Conservation (phyloP, 2,113 vertebrate species). For the Nerophis ophidion region DNA sequence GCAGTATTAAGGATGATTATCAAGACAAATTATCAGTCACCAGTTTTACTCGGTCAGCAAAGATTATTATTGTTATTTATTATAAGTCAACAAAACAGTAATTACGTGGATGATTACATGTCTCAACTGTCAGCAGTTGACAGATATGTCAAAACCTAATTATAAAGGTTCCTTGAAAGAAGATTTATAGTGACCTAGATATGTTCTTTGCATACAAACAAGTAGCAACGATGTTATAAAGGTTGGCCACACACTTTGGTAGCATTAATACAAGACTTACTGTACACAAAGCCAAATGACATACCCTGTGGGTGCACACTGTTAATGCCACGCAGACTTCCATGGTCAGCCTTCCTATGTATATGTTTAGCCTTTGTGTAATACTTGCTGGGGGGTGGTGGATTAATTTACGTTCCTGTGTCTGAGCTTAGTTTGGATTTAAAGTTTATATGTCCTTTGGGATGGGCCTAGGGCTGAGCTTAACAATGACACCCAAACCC, state of each 20-base stretch:
- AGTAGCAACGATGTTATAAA: constrained; percentile 65
- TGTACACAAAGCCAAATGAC: constrained; percentile 49
- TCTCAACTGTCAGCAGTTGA: constrained; percentile 21
- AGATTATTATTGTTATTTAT: constrained; percentile 16
- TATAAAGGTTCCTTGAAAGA: not conserved
- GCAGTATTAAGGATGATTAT: constrained; percentile 59
- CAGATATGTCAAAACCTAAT: constrained; percentile 2
- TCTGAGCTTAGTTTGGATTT: constrained; percentile 57
- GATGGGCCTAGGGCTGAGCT: constrained; percentile 58
- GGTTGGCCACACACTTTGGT: constrained; percentile 57
- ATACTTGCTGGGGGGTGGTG: constrained; percentile 64
- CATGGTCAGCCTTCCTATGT: constrained; percentile 59
- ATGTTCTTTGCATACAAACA: not conserved
- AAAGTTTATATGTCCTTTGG: constrained; percentile 63
- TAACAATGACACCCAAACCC: constrained; percentile 47
- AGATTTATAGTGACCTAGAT: constrained; percentile 24
- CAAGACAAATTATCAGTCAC: constrained; percentile 44
- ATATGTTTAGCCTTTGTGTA: constrained; percentile 76
- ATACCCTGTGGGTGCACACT: constrained; percentile 56
- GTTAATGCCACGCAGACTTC: constrained; percentile 65
- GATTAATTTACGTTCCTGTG: constrained; percentile 61
- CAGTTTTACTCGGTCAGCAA: constrained; percentile 25
- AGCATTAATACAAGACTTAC: constrained; percentile 63
- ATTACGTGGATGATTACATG: constrained; percentile 26
- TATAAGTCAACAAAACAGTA: constrained; percentile 20